Percentiles rank a stretch among this genome's conserved stretches.
These are phyloP conservation scores for Teinopalpus imperialis DNA, from an alignment of 2,888 invertebrate species.

Conservation along the genomic window DNA sequence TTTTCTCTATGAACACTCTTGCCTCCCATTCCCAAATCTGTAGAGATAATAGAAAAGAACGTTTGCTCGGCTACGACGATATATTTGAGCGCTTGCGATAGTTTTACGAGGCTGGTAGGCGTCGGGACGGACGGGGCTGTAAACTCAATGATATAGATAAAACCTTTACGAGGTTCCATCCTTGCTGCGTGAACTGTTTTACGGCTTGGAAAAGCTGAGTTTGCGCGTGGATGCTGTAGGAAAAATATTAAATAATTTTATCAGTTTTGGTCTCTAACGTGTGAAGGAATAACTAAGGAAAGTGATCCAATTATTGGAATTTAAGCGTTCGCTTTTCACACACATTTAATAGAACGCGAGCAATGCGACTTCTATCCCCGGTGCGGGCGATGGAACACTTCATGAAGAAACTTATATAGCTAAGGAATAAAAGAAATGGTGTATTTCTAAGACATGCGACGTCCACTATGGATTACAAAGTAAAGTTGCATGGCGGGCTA, in stretches of 20 bases:
- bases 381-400: no score
- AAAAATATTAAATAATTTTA: not conserved
- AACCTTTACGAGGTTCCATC: conserved; percentile 17
- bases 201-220: conserved; percentile 6
- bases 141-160: conserved; percentile 22
- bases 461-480: no score
- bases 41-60: conserved; percentile 17
- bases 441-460: no score
- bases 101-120: conserved; percentile 20
- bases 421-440: no score
- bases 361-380: no score
- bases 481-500: no score
- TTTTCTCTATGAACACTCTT: conserved; percentile 1
- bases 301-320: no score
- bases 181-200: conserved; percentile 12
- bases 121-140: conserved; percentile 14
- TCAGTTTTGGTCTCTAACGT: no score
- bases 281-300: no score
- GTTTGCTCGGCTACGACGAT: conserved; percentile 1
- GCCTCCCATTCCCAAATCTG: not conserved
- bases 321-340: no score
- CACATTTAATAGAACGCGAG: no score
- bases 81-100: conserved; percentile 11
- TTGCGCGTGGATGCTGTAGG: not conserved
- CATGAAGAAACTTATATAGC: no score